phyloP scores from a whole-genome alignment of 2,797 vertebrate species.

The Diplodus puntazzo region DNA sequence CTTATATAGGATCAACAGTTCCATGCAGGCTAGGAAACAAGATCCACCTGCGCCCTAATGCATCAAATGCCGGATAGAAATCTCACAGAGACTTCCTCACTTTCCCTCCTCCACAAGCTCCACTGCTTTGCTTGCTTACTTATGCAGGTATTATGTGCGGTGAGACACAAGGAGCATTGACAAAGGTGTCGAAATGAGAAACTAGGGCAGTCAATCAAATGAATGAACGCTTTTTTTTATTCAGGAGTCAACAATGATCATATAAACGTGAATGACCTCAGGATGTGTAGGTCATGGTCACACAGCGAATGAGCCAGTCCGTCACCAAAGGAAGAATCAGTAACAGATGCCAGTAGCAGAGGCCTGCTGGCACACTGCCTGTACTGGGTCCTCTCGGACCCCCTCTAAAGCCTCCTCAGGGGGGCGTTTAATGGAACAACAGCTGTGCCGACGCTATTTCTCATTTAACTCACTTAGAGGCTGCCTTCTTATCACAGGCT shows the following conservation, averaged over 20 bases:
- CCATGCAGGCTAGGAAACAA: conserved; percentile 30
- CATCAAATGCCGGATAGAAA: conserved; percentile 40
- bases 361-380: conserved; percentile 65
- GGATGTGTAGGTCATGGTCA: conserved; percentile 37
- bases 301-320: conserved; percentile 33
- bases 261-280: neutral
- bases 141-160: neutral
- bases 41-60: conserved; percentile 38
- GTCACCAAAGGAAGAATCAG: conserved; percentile 52
- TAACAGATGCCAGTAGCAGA: conserved; percentile 46
- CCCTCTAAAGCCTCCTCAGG: conserved; percentile 68
- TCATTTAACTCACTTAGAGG: conserved; percentile 84
- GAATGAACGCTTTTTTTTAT: neutral
- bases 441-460: conserved; percentile 82
- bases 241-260: conserved; percentile 2
- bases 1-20: conserved; percentile 61
- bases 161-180: conserved; percentile 10
- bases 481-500: conserved; percentile 78
- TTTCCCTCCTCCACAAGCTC: neutral
- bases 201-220: neutral
- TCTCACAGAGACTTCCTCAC: neutral
- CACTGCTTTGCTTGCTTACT: conserved; percentile 11
- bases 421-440: conserved; percentile 81
- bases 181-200: neutral
- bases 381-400: conserved; percentile 63